Evolutionary conservation across 2,888 invertebrate genomes (phyloP), one percentile per base, ranked within the genome.

Genomic region (Watsonalla binaria): DNA sequence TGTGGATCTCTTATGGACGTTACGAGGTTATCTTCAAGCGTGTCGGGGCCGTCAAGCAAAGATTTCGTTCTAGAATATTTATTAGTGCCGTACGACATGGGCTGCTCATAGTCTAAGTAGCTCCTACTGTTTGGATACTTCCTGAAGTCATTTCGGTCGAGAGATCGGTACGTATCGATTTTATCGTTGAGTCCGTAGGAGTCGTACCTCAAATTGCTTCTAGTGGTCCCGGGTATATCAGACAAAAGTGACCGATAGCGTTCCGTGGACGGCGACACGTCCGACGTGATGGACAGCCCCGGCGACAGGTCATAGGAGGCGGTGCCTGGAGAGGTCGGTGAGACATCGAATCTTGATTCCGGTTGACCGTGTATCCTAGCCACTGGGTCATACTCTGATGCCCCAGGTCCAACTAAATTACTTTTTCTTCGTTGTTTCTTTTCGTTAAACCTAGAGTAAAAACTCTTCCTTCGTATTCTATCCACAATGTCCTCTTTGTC

Each of bases 361-460:
- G 84, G 74, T 48, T 77, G 83, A 6, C 86, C 79, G 65, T 89
- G 90, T 65, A 91, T 83, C 52, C 90, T 77, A 9, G 90, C 85
- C 50, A 91, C 62, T 4, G 91, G 91, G 60, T 90, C 91, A 65
- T 93, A 93, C 59, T 93, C 93, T 5, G 90, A 78, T 8, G 92
- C 92, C 47, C 92, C 89, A 6, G 94, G 93, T 14, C 93, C 93
- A 8, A 94, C 93, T 62, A 94, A 84, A 66, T 92, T 94, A 68
- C 94, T 94, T 71, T 94, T 94, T 60, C 95, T 92, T 57, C 93
- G 91, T 62, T 93, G 93, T 70, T 95, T 95, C 76, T 95, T 94
- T 74, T 97, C 96, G 77, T 97, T 97, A 78, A 97, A 97, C 64
- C 97, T 92, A 11, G 95, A 94, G 76, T 97, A 97, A 84, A 96